Base-by-base conservation (phyloP, 2,888 invertebrate genomes). In the Cephus pygmeus region DNA sequence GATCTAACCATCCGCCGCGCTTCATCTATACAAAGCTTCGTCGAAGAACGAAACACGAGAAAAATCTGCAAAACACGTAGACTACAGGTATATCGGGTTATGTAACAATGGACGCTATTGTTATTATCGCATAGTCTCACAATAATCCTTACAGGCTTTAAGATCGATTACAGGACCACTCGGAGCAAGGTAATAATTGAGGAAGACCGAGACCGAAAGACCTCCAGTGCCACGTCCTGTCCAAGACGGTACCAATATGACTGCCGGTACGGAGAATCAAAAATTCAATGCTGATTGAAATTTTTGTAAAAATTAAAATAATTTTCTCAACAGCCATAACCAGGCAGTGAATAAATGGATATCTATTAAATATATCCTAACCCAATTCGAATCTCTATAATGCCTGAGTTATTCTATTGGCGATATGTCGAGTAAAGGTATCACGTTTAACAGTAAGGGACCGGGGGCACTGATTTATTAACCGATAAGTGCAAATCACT, bases 401-500 rank as follows among this genome's bases (percentile, higher is more conserved):
- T 34, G 71, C 33, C 31, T 71, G 33, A 71, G 71, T 71, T 71
- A 71, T 71, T 71, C 71, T 31, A 71, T 71, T 34, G 12, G 71
- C 33, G 31, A 31, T 4, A 31, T 31, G 34, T 71, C 71, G 71
- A 71, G 34, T 23, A 34, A 71, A 71, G 71, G 74, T 74, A 36
- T 75, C 34, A 40, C 36, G 33, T 71, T 71, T 77, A 77, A 77
- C 75, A 77, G 69, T 71, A 71, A 71, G 75, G 69, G 74, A 75
- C 69, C 71, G 71, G 79, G 77, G 78, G 77, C 84, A 82, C 85
- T 89, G 89, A 90, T 89, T 90, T 89, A 90, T 90, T 89, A 87
- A 89, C 82, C 84, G 82, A 87, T 89, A 89, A 87, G 84, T 89
- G 89, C 89, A 89, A 89, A 87, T 89, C 89, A 89, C 85, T 84